Evolutionary conservation across 2,113 vertebrate genomes (phyloP).

Genomic region (Struthidea cinerea): DNA sequence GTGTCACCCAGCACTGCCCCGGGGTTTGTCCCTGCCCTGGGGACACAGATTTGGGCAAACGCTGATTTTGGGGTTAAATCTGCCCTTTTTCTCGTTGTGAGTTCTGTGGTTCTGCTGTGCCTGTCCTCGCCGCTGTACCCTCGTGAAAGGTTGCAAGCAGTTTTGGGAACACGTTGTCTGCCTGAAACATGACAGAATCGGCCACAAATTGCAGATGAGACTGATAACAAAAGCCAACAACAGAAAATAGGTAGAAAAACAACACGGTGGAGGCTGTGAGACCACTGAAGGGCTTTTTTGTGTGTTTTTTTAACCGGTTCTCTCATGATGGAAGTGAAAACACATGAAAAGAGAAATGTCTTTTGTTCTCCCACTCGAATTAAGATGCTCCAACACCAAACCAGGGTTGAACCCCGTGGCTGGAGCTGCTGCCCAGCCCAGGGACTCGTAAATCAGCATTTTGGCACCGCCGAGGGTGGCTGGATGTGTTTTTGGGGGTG

Average conservation of each 20-base stretch:
- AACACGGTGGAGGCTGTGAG: conserved; percentile 67
- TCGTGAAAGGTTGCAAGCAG: conserved; percentile 67
- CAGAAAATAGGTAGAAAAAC: conserved; percentile 80
- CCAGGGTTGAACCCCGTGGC: not conserved
- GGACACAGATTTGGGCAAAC: not conserved
- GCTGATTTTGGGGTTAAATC: conserved; percentile 10
- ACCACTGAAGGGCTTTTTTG: conserved; percentile 71
- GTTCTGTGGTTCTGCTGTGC: conserved; percentile 54
- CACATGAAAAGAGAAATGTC: conserved; percentile 46
- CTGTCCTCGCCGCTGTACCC: conserved; percentile 2
- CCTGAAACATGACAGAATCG: conserved; percentile 71
- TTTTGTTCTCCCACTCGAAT: not conserved
- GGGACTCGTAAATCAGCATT: not conserved
- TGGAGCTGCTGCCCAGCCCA: not conserved
- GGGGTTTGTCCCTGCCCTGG: not conserved
- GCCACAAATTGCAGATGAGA: conserved; percentile 80
- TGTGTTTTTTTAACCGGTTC: conserved; percentile 29
- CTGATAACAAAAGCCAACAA: conserved; percentile 79
- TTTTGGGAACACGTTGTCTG: conserved; percentile 79
- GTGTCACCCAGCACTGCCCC: not conserved
- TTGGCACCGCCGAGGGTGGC: fast-evolving
- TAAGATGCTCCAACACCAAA: not conserved
- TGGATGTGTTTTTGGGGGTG: not conserved
- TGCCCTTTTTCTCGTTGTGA: conserved; percentile 57
- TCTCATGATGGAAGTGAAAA: conserved; percentile 52